Evolutionary conservation across 2,888 invertebrate species (phyloP), one percentile per base, ranked within the genome.

Genomic region (Pandemis corylana): DNA sequence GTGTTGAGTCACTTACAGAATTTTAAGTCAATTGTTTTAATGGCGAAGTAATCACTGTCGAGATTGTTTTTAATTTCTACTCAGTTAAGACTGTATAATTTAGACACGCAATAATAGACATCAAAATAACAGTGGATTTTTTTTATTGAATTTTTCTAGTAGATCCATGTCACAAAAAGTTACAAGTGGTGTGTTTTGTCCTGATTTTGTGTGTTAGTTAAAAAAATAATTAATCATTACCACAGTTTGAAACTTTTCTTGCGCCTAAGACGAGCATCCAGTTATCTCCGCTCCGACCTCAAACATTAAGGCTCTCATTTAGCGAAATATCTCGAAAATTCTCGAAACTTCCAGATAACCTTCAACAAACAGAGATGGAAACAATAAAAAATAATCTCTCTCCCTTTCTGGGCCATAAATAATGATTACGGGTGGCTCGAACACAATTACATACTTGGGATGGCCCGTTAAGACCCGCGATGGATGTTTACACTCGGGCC

Each of bases 301-400:
- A 51, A 51, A 64, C 64, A 74, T 59, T 56, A 68, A 61, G 56
- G 46, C 46, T 64, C 64, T 46, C 68, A 61, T 68, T 68, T 10
- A 36, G 68, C 61, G 62, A 36, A 63, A 68, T 68, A 56, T 74
- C 65, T 64, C 61, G 59, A 65, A 68, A 67, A 62, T 72, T 61
- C 73, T 61, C 51, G 61, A 70, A 74, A 74, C 51, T 70, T 74
- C 65, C 42, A 68, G 75, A 72, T 75, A 75, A 75, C 67, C 67
- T 71, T 68, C 72, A 77, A 76, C 72, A 77, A 76, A 80, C 79
- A 83, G 80, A 81, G 83, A 84, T 84, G 84, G 80, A 84, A 85
- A 85, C 87, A 86, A 89, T 91, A 91, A 90, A 91, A 90, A 90
- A 89, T 90, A 88, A 90, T 90, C 89, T 87, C 82, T 81, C 80